phyloP scores from a whole-genome alignment of 2,888 invertebrate genomes.

The Mesopsocus fuscifrons region DNA sequence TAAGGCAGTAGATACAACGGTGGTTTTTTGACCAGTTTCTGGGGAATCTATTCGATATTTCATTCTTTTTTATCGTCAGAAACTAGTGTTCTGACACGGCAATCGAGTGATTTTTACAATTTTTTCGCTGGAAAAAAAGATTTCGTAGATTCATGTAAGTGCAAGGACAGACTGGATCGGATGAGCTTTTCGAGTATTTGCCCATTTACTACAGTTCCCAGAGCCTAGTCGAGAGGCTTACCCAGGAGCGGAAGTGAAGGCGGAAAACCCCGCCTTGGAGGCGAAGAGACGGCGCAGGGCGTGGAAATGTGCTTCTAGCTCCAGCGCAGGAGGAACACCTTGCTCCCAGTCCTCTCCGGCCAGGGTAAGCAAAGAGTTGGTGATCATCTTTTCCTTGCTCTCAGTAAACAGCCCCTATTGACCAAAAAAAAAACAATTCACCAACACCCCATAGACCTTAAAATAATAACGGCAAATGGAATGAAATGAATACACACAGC shows the following conservation, averaged over 20 bases:
- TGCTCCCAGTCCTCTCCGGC: slow-evolving; percentile 50
- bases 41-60: no score
- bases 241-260: slow-evolving; percentile 80
- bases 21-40: no score
- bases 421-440: slow-evolving; percentile 20
- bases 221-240: no score
- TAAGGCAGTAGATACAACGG: neutral
- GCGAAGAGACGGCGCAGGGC: slow-evolving; percentile 83
- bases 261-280: slow-evolving; percentile 94
- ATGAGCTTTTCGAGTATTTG: no score
- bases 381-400: slow-evolving; percentile 94
- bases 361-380: slow-evolving; percentile 70
- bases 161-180: no score
- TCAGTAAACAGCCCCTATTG: slow-evolving; percentile 90
- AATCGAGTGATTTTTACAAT: no score
- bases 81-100: no score
- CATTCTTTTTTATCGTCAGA: no score
- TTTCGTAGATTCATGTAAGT: no score
- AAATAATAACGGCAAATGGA: slow-evolving; percentile 14
- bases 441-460: slow-evolving; percentile 13
- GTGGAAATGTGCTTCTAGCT: slow-evolving; percentile 90
- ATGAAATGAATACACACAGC: slow-evolving; percentile 17
- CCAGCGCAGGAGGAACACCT: slow-evolving; percentile 34
- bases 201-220: no score
- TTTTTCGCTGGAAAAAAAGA: no score